Percentiles rank a stretch among this genome's conserved stretches.
Evolutionary conservation across 2,888 invertebrate genomes (phyloP).

Genomic region (Hyles lineata): DNA sequence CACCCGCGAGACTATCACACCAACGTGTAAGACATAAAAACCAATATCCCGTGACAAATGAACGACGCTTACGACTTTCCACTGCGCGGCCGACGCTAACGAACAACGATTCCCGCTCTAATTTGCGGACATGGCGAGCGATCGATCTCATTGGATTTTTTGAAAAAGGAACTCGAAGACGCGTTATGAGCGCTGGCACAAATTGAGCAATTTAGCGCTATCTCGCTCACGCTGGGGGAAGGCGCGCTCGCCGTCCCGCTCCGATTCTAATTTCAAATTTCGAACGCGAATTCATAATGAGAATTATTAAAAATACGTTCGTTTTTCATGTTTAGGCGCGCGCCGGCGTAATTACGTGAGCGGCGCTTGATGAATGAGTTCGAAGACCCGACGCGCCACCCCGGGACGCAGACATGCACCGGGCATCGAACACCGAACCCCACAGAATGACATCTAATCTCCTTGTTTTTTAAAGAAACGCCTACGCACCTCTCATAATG

Average conservation of each 20-base stretch:
- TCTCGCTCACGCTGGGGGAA: constrained; percentile 60
- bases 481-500: constrained; percentile 3
- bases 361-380: constrained; percentile 53
- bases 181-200: constrained; percentile 75
- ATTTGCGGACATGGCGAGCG: constrained; percentile 83
- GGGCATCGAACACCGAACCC: constrained; percentile 25
- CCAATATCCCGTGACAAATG: constrained; percentile 8
- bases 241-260: constrained; percentile 49
- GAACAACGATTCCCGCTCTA: constrained; percentile 82
- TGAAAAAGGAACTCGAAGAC: constrained; percentile 76
- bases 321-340: constrained; percentile 52
- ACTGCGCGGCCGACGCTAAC: constrained; percentile 59
- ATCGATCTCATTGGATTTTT: constrained; percentile 84
- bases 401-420: constrained; percentile 51
- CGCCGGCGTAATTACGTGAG: constrained; percentile 51
- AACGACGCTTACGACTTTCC: constrained; percentile 55
- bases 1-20: constrained; percentile 44
- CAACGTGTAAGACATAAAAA: constrained; percentile 17
- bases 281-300: constrained; percentile 62
- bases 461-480: neutral
- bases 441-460: neutral
- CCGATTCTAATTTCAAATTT: constrained; percentile 58
- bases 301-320: constrained; percentile 62
- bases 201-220: constrained; percentile 82
- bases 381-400: constrained; percentile 38